A percentile compares a stretch with the other conserved stretches of the same genome.
phyloP scores from a whole-genome alignment of 2,113 vertebrate species.

The Vulpes vulpes region DNA sequence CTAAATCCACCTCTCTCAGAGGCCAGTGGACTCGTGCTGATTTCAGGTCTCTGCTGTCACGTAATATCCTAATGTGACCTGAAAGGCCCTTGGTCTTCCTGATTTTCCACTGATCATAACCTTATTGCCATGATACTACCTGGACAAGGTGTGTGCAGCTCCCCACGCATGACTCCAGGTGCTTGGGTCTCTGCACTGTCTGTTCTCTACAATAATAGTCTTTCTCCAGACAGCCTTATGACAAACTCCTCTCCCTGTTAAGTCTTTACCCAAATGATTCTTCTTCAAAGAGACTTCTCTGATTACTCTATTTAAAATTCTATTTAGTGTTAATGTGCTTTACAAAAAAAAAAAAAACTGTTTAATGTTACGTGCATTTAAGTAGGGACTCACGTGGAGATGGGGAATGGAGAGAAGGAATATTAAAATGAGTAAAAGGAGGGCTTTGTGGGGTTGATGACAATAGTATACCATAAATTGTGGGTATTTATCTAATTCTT shows the following conservation, averaged over 20 bases:
- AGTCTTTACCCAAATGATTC: background rate
- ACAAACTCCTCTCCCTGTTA: background rate
- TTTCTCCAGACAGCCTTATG: background rate
- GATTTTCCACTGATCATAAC: background rate
- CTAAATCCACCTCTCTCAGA: background rate
- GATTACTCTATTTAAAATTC: background rate
- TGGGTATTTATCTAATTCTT: background rate
- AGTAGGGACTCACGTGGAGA: background rate
- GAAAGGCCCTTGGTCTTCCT: background rate
- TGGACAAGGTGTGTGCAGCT: background rate
- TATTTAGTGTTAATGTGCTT: background rate
- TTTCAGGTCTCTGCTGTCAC: background rate
- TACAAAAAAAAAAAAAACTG: background rate
- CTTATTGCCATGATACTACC: background rate
- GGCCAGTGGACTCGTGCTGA: fast-evolving
- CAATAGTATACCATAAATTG: too few relatives aligned
- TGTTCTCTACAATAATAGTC: background rate
- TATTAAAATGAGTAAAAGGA: background rate
- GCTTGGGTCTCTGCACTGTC: background rate
- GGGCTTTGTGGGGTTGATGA: background rate
- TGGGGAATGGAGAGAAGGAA: background rate
- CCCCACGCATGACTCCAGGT: too few relatives aligned
- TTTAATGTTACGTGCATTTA: background rate
- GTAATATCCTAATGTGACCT: background rate
- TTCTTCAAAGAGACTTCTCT: background rate